Base-by-base conservation (phyloP, 2,888 invertebrate species). In the Dolichopus griseipennis region DNA sequence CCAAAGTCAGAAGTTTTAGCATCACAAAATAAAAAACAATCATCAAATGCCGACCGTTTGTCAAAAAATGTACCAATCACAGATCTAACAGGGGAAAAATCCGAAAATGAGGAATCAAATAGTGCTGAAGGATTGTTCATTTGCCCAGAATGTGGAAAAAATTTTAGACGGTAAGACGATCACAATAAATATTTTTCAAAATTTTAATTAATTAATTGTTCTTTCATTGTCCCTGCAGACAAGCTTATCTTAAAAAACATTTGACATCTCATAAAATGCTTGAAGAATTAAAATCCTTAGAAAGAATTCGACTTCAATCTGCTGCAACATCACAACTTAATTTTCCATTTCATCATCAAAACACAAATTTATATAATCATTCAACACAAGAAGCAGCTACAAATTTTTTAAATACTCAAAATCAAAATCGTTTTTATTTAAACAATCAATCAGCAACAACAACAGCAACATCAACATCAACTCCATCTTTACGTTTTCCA, bases 91-190 rank as follows among this genome's bases (percentile, higher is more conserved):
- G 10, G 6, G 15, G 18, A 33, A 4, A 65, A 52, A 7, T 3
- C 27, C 4, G 20, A 52, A 33, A 15, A 84, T 7, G 78, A 81
- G 0, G 70, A 71, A 9, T 76, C 81, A 0, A 41, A 65, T 0
- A 63, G 79, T 1, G 82, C 81, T 20, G 81, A 85, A 0, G 84
- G 84, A 1, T 79, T 84, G n/a, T 87, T 84, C 74, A 82, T 85
- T 0, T 87, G 87, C 73, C 83, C 80, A 65, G 82, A 82, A 15
- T 87, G 87, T 72, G 87, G 87, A 64, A 87, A 87, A 73, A 74
- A 85, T 69, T 87, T 87, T 76, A 77, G 86, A 65, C 79, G 87
- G 75, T 87, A 83, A 82, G 22, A 15, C 0, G 61, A 10, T 6
- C 21, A 65, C 2, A 61, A 63, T 64, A 4, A 27, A 27, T 27